Percentiles rank a stretch among this genome's conserved stretches.
Evolutionary conservation across 1,140 invertebrate species (phyloP).

Genomic region (Heliconius himera): DNA sequence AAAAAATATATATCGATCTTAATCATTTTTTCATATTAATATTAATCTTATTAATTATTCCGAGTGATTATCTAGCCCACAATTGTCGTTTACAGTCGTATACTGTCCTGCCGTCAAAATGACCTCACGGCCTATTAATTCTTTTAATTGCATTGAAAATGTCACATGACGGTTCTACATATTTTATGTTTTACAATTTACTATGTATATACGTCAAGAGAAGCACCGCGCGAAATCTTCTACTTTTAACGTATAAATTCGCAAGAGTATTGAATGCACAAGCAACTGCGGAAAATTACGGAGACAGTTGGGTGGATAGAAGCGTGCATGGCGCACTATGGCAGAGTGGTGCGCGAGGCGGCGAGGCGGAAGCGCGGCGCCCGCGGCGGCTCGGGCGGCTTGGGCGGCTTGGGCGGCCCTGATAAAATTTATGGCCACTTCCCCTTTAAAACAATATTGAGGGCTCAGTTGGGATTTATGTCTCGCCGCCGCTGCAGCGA

Average conservation of each 20-base stretch:
- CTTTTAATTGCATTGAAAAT: no score
- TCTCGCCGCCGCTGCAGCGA: conserved; percentile 80
- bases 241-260: conserved; percentile 47
- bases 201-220: no score
- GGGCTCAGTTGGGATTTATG: conserved; percentile 82
- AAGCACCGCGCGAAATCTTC: background rate
- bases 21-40: no score
- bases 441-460: conserved; percentile 82
- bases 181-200: no score
- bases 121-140: no score
- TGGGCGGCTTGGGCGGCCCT: conserved; percentile 71
- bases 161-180: no score
- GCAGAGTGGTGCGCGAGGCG: conserved; percentile 41
- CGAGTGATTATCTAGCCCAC: no score
- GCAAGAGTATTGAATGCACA: conserved; percentile 64
- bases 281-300: conserved; percentile 73
- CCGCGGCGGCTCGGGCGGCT: conserved; percentile 47
- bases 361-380: conserved; percentile 47
- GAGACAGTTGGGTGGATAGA: conserved; percentile 52
- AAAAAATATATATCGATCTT: no score
- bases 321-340: conserved; percentile 39
- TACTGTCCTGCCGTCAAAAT: no score
- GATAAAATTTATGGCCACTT: conserved; percentile 83
- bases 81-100: no score
- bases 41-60: no score